Conservation (phyloP, 2,797 vertebrate species). For the Lacerta bilineata region DNA sequence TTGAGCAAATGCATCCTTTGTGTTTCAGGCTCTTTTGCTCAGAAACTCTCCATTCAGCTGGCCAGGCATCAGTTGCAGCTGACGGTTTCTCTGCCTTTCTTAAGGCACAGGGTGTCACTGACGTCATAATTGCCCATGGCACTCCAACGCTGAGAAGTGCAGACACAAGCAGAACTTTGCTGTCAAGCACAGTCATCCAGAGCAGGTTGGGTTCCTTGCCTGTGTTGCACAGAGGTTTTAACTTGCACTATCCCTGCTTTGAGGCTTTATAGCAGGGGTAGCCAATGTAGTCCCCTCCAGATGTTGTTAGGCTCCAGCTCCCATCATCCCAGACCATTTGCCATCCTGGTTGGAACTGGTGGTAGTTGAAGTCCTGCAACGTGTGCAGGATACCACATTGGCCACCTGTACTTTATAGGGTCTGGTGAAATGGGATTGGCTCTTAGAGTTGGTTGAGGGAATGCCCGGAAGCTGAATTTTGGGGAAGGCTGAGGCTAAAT, state of each 20-base stretch:
- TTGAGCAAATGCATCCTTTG: background rate
- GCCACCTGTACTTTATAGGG: too few relatives aligned
- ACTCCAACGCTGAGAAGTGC: conserved; percentile 33
- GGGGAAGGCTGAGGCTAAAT: too few relatives aligned
- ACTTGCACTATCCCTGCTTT: too few relatives aligned
- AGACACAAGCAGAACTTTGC: conserved; percentile 46
- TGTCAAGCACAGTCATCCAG: conserved; percentile 38
- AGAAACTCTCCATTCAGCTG: background rate
- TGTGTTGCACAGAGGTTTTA: background rate
- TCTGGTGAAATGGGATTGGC: too few relatives aligned
- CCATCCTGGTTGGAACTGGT: too few relatives aligned
- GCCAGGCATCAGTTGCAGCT: conserved; percentile 25
- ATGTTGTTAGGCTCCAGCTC: too few relatives aligned
- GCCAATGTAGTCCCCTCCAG: background rate
- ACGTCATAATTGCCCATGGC: conserved; percentile 55
- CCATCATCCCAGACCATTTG: too few relatives aligned
- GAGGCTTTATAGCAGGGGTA: too few relatives aligned
- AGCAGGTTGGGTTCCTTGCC: conserved; percentile 26
- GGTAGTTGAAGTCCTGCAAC: too few relatives aligned
- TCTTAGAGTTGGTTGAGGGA: too few relatives aligned
- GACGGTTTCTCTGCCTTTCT: conserved; percentile 26
- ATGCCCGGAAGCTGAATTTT: too few relatives aligned
- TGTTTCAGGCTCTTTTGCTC: background rate
- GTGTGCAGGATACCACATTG: too few relatives aligned
- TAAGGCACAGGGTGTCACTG: conserved; percentile 41